phyloP scores from a whole-genome alignment of 2,888 invertebrate genomes.

The Tipula vernalis region DNA sequence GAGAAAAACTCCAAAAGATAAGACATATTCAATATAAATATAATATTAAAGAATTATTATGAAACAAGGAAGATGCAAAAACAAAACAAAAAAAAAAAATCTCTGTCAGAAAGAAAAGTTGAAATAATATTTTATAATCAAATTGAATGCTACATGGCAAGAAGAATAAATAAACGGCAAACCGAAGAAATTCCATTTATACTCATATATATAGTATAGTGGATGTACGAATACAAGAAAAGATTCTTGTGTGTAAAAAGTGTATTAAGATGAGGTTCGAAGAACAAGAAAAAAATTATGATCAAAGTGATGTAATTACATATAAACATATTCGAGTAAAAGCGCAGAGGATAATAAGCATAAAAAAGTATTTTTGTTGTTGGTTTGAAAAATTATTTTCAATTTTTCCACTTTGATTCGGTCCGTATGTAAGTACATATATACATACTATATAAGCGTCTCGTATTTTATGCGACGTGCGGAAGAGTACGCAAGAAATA shows the following conservation, averaged over 20 bases:
- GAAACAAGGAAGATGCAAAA: neutral
- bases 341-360: neutral
- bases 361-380: neutral
- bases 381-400: neutral
- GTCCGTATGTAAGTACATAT: neutral
- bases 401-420: neutral
- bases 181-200: neutral
- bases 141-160: neutral
- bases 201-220: neutral
- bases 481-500: neutral
- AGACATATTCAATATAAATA: neutral
- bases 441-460: neutral
- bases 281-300: neutral
- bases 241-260: neutral
- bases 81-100: neutral
- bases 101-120: neutral
- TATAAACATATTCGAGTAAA: neutral
- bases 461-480: neutral
- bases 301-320: neutral
- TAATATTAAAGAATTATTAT: neutral
- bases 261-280: neutral
- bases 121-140: conserved; percentile 4
- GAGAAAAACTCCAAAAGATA: conserved; percentile 4
- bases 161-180: neutral
- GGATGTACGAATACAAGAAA: neutral